Conservation (phyloP, 2,888 invertebrate genomes). For the Microdon myrmicae region DNA sequence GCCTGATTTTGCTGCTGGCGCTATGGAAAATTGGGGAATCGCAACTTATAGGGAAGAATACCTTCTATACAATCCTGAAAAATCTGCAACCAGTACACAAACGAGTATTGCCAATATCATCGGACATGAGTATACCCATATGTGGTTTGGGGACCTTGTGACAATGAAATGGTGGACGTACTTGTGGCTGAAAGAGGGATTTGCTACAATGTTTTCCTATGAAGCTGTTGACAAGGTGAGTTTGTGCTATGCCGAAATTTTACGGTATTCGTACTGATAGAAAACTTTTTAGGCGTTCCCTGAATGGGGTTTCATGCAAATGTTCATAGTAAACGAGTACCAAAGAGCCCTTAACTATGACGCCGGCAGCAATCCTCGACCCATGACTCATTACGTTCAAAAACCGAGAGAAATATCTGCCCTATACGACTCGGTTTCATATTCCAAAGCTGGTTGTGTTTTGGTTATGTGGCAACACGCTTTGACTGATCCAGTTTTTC, state of each 20-base stretch:
- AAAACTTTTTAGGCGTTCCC: constrained; percentile 69
- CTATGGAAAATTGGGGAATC: constrained; percentile 96
- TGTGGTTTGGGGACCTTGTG: constrained; percentile 84
- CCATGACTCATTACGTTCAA: constrained; percentile 82
- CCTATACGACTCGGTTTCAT: constrained; percentile 87
- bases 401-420: constrained; percentile 85
- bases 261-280: background rate
- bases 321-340: constrained; percentile 79
- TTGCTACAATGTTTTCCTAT: constrained; percentile 65
- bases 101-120: constrained; percentile 69
- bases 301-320: constrained; percentile 79
- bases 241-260: background rate
- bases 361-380: constrained; percentile 79
- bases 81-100: constrained; percentile 59
- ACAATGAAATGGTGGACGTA: constrained; percentile 77
- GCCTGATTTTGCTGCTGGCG: constrained; percentile 84
- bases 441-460: constrained; percentile 84
- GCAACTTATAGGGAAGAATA: constrained; percentile 71
- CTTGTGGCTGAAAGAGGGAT: constrained; percentile 80
- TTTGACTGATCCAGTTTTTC: constrained; percentile 59
- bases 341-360: constrained; percentile 80
- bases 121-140: constrained; percentile 74
- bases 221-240: constrained; percentile 59
- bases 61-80: constrained; percentile 58
- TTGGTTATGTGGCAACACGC: constrained; percentile 63